Percentiles rank a stretch among this genome's conserved stretches.
phyloP scores from a whole-genome alignment of 2,797 vertebrate species.

The Ctenopoma multispine region DNA sequence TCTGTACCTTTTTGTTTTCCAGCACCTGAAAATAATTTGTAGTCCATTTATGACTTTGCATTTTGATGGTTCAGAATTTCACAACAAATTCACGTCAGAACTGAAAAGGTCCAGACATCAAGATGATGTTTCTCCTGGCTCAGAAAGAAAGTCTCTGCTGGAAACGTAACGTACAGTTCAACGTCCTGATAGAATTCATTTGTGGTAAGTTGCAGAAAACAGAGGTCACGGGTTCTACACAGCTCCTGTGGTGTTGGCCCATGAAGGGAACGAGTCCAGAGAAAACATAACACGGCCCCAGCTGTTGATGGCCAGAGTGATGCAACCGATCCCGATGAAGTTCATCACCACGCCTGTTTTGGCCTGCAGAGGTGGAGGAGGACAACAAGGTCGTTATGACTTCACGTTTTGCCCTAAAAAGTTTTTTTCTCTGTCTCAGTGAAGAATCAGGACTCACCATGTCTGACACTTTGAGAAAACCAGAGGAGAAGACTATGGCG shows the following conservation, averaged over 20 bases:
- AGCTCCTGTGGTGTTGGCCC: conserved; percentile 87
- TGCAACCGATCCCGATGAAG: conserved; percentile 87
- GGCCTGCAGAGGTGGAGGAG: conserved; percentile 76
- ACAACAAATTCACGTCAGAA: too few species aligned
- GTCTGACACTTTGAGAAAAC: conserved; percentile 89
- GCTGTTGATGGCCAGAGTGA: conserved; percentile 90
- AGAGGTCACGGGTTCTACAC: too few species aligned
- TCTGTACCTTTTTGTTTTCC: too few species aligned
- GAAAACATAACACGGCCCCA: conserved; percentile 89
- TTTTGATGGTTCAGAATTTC: too few species aligned
- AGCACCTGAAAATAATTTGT: too few species aligned
- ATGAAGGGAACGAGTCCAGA: conserved; percentile 88
- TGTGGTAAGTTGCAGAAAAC: background rate
- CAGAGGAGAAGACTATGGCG: conserved; percentile 91
- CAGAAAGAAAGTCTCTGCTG: background rate
- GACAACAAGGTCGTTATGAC: background rate
- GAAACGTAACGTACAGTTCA: too few species aligned
- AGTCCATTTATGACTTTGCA: too few species aligned
- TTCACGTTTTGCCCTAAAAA: fast-evolving
- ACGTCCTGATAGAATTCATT: too few species aligned
- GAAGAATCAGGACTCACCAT: conserved; percentile 83
- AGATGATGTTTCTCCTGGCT: background rate
- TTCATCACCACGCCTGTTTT: conserved; percentile 90
- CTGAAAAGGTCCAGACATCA: background rate
- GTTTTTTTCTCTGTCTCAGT: fast-evolving